phyloP scores from a whole-genome alignment of 2,113 vertebrate genomes.

The Peromyscus polionotus region DNA sequence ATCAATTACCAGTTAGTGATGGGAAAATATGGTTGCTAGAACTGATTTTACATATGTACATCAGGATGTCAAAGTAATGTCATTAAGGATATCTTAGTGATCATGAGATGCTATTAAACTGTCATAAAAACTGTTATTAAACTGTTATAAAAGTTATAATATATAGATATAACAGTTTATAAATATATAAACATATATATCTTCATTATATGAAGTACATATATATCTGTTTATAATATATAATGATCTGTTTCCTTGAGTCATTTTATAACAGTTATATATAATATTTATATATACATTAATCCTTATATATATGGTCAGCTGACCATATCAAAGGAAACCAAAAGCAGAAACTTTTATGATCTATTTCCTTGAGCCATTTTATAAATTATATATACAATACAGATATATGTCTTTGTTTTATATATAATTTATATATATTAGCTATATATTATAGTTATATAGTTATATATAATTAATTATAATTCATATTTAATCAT shows the following conservation, averaged over 20 bases:
- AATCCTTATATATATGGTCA: not conserved
- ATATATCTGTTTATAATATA: not conserved
- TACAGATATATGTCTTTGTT: not conserved
- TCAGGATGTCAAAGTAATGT: constrained; percentile 23
- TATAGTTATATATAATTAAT: too few relatives aligned
- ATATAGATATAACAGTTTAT: too few relatives aligned
- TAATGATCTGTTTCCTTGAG: not conserved
- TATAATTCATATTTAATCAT: too few relatives aligned
- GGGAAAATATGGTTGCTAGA: not conserved
- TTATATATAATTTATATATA: not conserved
- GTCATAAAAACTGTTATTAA: not conserved
- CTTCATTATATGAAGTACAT: too few relatives aligned
- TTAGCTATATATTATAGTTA: not conserved
- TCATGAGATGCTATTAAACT: not conserved
- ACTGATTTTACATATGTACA: constrained; percentile 65
- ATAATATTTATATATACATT: not conserved
- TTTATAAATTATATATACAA: not conserved
- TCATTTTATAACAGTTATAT: not conserved
- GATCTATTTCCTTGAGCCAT: not conserved
- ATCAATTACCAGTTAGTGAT: not conserved
- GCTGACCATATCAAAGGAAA: not conserved
- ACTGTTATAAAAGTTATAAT: too few relatives aligned
- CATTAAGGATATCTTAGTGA: constrained; percentile 15
- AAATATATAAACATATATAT: too few relatives aligned
- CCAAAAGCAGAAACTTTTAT: not conserved